phyloP scores from a whole-genome alignment of 1,140 invertebrate species.

The Drosophila biarmipes region DNA sequence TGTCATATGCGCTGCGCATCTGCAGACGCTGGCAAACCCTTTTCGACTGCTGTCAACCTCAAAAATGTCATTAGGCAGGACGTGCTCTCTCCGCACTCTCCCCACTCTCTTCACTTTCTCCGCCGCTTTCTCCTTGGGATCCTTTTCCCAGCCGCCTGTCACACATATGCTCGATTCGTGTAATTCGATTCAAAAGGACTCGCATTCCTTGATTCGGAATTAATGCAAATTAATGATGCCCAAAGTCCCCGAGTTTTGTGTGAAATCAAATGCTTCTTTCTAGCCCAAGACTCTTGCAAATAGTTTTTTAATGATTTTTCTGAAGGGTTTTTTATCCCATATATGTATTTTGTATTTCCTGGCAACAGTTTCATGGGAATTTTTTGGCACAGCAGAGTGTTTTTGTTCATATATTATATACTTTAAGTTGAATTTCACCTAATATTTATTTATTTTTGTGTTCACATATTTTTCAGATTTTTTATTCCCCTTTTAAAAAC shows the following conservation, averaged over 20 bases:
- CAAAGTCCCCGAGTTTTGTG: slow-evolving; percentile 10
- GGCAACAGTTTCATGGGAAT: slow-evolving; percentile 4
- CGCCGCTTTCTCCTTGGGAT: slow-evolving; percentile 8
- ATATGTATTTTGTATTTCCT: not conserved
- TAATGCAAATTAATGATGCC: slow-evolving; percentile 83
- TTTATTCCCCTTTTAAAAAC: no score
- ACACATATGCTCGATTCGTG: slow-evolving; percentile 78
- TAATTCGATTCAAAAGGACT: slow-evolving; percentile 76
- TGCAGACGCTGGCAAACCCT: slow-evolving; percentile 11
- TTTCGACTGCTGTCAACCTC: slow-evolving; percentile 67
- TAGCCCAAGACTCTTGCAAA: slow-evolving; percentile 38
- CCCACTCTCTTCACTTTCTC: not conserved
- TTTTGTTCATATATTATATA: not conserved
- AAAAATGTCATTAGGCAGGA: slow-evolving; percentile 82
- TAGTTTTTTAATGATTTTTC: slow-evolving; percentile 72
- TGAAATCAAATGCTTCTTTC: slow-evolving; percentile 29
- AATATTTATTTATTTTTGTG: not conserved
- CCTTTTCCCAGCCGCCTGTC: slow-evolving; percentile 19
- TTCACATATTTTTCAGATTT: no score
- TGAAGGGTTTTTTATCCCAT: not conserved
- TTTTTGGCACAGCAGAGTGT: not conserved
- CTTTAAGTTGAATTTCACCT: not conserved
- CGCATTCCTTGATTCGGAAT: slow-evolving; percentile 81
- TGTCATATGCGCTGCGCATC: slow-evolving; percentile 72
- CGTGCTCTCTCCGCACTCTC: slow-evolving; percentile 47